phyloP scores from a whole-genome alignment of 1,140 invertebrate genomes.

The Cherax destructor region DNA sequence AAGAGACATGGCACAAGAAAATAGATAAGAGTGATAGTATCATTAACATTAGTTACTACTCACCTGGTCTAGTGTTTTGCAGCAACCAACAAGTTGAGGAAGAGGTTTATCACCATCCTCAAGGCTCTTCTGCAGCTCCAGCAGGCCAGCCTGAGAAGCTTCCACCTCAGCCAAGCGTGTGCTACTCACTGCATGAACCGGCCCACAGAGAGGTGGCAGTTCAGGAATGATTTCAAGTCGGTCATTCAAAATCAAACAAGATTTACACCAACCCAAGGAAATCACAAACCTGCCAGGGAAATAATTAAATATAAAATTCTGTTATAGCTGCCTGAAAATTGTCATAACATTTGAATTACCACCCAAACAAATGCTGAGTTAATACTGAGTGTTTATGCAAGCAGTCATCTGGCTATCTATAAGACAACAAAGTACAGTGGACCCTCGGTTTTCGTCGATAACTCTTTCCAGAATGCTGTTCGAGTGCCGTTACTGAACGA shows the following conservation, averaged over 20 bases:
- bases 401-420: too few species aligned
- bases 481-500: too few species aligned
- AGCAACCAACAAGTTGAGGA: constrained; percentile 90
- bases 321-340: too few species aligned
- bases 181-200: constrained; percentile 82
- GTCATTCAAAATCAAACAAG: constrained; percentile 96
- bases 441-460: too few species aligned
- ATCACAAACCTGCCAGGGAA: constrained; percentile 85
- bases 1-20: too few species aligned
- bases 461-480: too few species aligned
- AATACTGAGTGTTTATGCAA: too few species aligned
- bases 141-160: constrained; percentile 77
- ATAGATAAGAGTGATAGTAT: too few species aligned
- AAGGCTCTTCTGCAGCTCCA: constrained; percentile 84
- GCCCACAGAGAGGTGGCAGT: constrained; percentile 27
- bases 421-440: too few species aligned
- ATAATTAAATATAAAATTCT: not conserved
- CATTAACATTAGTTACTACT: not conserved
- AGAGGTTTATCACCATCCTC: constrained; percentile 91
- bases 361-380: too few species aligned
- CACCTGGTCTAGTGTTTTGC: constrained; percentile 94
- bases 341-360: too few species aligned
- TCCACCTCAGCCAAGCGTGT: constrained; percentile 89
- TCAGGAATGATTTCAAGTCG: constrained; percentile 87
- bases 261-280: constrained; percentile 90